Evolutionary conservation across 2,888 invertebrate genomes (phyloP).

Genomic region (Ischnus inquisitorius): DNA sequence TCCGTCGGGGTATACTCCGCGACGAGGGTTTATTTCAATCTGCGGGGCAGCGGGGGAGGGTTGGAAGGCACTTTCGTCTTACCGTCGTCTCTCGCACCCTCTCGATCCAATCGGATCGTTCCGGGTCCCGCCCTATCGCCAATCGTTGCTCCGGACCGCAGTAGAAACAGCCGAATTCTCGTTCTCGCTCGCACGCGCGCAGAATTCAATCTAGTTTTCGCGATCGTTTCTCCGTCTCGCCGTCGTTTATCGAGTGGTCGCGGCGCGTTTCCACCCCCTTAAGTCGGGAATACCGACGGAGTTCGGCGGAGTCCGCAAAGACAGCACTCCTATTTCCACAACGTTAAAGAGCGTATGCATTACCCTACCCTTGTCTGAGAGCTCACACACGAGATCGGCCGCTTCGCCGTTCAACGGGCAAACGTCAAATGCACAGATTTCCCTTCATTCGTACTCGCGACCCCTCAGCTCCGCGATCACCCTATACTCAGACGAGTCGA

Average conservation of each 20-base stretch:
- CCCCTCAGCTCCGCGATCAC: constrained; percentile 50
- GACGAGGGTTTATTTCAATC: constrained; percentile 67
- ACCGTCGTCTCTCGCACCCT: constrained; percentile 70
- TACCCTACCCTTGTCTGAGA: constrained; percentile 51
- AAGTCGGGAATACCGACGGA: background rate
- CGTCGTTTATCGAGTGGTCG: constrained; percentile 37
- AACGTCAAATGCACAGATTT: constrained; percentile 81
- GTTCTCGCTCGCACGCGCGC: background rate
- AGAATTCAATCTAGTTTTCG: background rate
- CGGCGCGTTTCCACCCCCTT: constrained; percentile 17
- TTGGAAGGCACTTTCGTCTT: constrained; percentile 65
- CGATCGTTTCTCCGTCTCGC: constrained; percentile 16
- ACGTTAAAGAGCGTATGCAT: constrained; percentile 75
- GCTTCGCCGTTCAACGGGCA: constrained; percentile 75
- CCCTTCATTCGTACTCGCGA: constrained; percentile 64
- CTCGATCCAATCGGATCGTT: constrained; percentile 75
- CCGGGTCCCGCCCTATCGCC: constrained; percentile 74
- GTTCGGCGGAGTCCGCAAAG: constrained; percentile 34
- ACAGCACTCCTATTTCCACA: constrained; percentile 75
- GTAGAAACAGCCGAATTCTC: constrained; percentile 7
- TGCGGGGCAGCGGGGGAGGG: constrained; percentile 32
- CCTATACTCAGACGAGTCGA: constrained; percentile 28
- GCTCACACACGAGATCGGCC: background rate
- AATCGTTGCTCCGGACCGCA: constrained; percentile 67
- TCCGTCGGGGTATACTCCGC: constrained; percentile 65